phyloP scores from a whole-genome alignment of 2,888 invertebrate genomes.

The Cantharis rustica region DNA sequence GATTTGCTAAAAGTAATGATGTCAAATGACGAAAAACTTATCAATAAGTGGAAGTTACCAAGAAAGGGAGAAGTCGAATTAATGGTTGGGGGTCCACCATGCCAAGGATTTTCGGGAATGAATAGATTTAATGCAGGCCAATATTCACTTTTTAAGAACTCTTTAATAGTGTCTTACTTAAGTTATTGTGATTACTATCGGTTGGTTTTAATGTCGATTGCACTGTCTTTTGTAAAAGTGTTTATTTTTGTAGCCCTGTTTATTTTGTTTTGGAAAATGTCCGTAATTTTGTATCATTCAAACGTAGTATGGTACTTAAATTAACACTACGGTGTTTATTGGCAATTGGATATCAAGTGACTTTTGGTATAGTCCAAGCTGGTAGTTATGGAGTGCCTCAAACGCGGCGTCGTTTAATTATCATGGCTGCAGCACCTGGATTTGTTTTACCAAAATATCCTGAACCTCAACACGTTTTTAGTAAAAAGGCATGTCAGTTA shows the following conservation, averaged over 20 bases:
- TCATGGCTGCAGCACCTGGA: slow-evolving; percentile 83
- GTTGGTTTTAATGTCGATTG: slow-evolving; percentile 29
- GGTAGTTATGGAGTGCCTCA: slow-evolving; percentile 87
- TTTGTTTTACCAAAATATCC: slow-evolving; percentile 75
- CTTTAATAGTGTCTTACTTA: slow-evolving; percentile 78
- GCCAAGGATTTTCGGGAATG: slow-evolving; percentile 90
- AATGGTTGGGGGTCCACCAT: slow-evolving; percentile 85
- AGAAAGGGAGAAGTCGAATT: slow-evolving; percentile 81
- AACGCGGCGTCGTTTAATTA: slow-evolving; percentile 72
- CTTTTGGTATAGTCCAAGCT: slow-evolving; percentile 85
- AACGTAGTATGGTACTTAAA: slow-evolving; percentile 80
- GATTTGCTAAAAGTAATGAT: slow-evolving; percentile 70
- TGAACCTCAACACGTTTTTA: slow-evolving; percentile 80
- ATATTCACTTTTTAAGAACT: slow-evolving; percentile 85
- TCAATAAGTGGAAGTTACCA: slow-evolving; percentile 62
- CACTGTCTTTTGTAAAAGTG: background rate
- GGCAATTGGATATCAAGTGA: slow-evolving; percentile 86
- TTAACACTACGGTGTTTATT: slow-evolving; percentile 75
- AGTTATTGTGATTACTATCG: slow-evolving; percentile 86
- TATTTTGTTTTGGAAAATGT: slow-evolving; percentile 87
- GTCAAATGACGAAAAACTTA: slow-evolving; percentile 54
- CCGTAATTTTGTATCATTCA: slow-evolving; percentile 83
- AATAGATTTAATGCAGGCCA: slow-evolving; percentile 84
- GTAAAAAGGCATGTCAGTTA: slow-evolving; percentile 66
- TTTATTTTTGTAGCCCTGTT: slow-evolving; percentile 59